Evolutionary conservation across 2,888 invertebrate species (phyloP), one percentile per base, ranked within the genome.

Genomic region (Andrena camellia): DNA sequence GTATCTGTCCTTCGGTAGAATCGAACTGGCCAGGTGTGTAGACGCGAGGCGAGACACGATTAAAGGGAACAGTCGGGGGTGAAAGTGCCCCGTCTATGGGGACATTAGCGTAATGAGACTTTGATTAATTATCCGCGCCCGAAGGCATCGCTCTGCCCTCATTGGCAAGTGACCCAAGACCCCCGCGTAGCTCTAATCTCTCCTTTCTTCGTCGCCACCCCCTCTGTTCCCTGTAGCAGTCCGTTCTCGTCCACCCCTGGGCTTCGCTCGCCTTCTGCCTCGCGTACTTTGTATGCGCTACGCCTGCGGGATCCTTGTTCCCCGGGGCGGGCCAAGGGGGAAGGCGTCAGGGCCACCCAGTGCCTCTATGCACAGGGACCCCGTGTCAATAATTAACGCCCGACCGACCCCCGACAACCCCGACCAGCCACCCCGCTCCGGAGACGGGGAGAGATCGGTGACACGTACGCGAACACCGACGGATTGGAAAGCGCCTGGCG

Each of bases 91-190:
- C 62, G 69, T 77, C 66, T 54, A 66, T 57, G 62, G 69, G 83
- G 86, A 84, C 86, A 86, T 88, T 85, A 88, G 83, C 82, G 84
- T 85, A 88, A 90, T 86, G 87, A 89, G 89, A 90, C 91, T 90
- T 90, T 90, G 88, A 90, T 89, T 89, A 91, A 91, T 91, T 91
- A 90, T 89, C 85, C 89, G 78, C 84, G 85, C 84, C 85, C 83
- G 42, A 76, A 85, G 81, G 85, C 62, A 66, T 71, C 83, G 72
- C 74, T 26, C 23, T 63, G 86, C 31, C 86, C 89, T 89, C 86
- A 88, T 90, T 89, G 87, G 83, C 70, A 83, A 89, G 81, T 86
- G 90, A 90, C 84, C 88, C 88, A 84, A 82, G 76, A 69, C 50
- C 68, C 71, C 76, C 68, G 73, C 50, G 75, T 69, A 33, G 33